phyloP scores from a whole-genome alignment of 2,113 vertebrate genomes.

The Percina caprodes region DNA sequence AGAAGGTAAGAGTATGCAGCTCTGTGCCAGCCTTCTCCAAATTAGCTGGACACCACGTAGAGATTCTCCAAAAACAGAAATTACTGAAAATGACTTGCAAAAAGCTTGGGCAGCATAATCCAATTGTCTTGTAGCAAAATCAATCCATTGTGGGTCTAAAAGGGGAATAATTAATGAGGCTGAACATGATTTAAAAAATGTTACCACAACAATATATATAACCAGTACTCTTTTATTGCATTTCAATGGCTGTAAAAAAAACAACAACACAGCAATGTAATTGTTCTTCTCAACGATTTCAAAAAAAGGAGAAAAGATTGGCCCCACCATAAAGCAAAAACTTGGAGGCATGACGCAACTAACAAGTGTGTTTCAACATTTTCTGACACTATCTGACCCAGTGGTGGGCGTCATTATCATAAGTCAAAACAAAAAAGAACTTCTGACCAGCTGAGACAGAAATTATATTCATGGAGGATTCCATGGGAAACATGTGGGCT shows the following conservation, averaged over 20 bases:
- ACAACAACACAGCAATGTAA: slow-evolving; percentile 8
- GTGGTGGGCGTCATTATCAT: slow-evolving; percentile 11
- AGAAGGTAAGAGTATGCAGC: background rate
- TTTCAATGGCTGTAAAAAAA: slow-evolving; percentile 28
- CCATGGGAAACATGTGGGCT: slow-evolving; percentile 31
- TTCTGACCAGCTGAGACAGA: slow-evolving; percentile 8
- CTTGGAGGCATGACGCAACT: slow-evolving; percentile 22
- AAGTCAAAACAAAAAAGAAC: slow-evolving; percentile 10
- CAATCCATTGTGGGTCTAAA: slow-evolving; percentile 39
- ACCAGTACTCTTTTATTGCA: slow-evolving; percentile 1
- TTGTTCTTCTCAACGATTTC: slow-evolving; percentile 18
- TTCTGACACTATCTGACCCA: background rate
- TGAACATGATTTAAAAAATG: slow-evolving; percentile 44
- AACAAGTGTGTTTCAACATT: slow-evolving; percentile 40
- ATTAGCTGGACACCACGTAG: slow-evolving; percentile 12
- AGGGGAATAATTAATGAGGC: slow-evolving; percentile 49
- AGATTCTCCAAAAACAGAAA: background rate
- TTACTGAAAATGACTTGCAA: slow-evolving; percentile 10
- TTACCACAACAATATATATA: slow-evolving; percentile 14
- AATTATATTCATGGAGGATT: background rate
- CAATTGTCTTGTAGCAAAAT: slow-evolving; percentile 42
- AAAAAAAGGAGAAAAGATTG: background rate
- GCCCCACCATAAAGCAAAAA: slow-evolving; percentile 13
- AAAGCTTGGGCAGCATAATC: slow-evolving; percentile 32
- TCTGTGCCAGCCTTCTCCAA: background rate